These are phyloP conservation scores for Theristicus caerulescens DNA, from an alignment of 2,113 vertebrate species.

Conservation along the genomic window DNA sequence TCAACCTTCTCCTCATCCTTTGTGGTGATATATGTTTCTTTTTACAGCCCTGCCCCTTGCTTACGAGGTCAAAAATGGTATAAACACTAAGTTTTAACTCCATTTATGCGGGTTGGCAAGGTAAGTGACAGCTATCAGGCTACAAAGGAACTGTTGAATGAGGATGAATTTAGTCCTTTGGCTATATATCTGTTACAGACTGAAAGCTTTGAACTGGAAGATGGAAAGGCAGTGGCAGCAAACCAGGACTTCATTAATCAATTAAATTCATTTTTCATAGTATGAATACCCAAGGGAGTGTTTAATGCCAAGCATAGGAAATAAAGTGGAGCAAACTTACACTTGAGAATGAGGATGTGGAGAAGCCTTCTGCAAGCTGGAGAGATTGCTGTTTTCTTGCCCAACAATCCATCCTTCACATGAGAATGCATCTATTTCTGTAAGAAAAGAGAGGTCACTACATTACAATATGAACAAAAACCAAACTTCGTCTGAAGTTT, in stretches of 20 bases:
- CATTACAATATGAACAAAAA: rapidly evolving
- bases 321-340: neutral
- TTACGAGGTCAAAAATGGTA: neutral
- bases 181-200: neutral
- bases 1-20: too few species aligned
- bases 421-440: neutral
- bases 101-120: neutral
- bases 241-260: slow-evolving; percentile 31
- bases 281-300: neutral
- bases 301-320: neutral
- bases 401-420: neutral
- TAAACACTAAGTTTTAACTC: neutral
- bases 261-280: slow-evolving; percentile 35
- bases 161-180: slow-evolving; percentile 3
- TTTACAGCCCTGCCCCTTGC: neutral
- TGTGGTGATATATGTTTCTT: neutral
- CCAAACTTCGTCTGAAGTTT: neutral
- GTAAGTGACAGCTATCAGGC: neutral
- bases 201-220: neutral
- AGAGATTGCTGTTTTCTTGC: neutral
- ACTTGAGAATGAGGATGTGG: neutral
- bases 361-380: neutral
- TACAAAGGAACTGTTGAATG: neutral
- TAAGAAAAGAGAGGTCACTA: neutral
- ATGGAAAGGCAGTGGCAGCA: slow-evolving; percentile 11